Conservation (phyloP, 1,140 invertebrate species). For the fruit fly (Drosophila melanogaster) region DNA sequence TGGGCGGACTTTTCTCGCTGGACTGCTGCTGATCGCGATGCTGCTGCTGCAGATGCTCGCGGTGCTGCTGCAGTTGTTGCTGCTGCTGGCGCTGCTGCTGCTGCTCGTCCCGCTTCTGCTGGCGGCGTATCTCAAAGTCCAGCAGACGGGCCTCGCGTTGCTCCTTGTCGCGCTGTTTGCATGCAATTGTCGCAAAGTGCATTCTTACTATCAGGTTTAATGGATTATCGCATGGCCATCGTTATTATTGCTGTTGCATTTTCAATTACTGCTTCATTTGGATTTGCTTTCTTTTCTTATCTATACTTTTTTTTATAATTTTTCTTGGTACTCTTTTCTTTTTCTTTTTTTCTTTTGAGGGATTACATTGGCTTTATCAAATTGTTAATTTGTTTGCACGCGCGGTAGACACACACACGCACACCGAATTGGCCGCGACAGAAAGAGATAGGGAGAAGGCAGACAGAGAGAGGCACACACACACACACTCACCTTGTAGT, state of each 20-base stretch:
- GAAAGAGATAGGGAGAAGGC: constrained; percentile 41
- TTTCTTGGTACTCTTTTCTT: constrained; percentile 2
- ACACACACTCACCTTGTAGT: constrained; percentile 83
- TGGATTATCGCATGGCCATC: constrained; percentile 45
- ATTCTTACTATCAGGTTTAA: constrained; percentile 73
- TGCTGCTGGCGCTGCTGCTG: constrained; percentile 80
- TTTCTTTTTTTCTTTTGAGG: constrained; percentile 10
- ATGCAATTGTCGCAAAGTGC: constrained; percentile 83
- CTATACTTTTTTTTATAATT: background rate
- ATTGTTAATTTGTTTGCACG: constrained; percentile 37
- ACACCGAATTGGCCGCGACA: constrained; percentile 40
- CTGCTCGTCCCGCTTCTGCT: constrained; percentile 83
- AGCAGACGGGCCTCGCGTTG: constrained; percentile 83
- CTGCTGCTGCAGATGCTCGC: constrained; percentile 52
- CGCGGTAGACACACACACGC: constrained; percentile 28
- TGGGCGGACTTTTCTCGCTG: constrained; percentile 61
- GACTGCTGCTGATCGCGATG: constrained; percentile 43
- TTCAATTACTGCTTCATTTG: constrained; percentile 22
- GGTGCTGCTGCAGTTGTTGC: constrained; percentile 76
- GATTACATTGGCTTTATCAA: constrained; percentile 26
- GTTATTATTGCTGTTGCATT: constrained; percentile 30
- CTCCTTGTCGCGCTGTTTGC: constrained; percentile 84
- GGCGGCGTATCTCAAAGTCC: constrained; percentile 84
- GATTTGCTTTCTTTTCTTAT: constrained; percentile 7
- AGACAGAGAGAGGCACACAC: constrained; percentile 45